A percentile compares a stretch with the other conserved stretches of the same genome.
Evolutionary conservation across 2,797 vertebrate species (phyloP).

Genomic region (Peromyscus aztecus): DNA sequence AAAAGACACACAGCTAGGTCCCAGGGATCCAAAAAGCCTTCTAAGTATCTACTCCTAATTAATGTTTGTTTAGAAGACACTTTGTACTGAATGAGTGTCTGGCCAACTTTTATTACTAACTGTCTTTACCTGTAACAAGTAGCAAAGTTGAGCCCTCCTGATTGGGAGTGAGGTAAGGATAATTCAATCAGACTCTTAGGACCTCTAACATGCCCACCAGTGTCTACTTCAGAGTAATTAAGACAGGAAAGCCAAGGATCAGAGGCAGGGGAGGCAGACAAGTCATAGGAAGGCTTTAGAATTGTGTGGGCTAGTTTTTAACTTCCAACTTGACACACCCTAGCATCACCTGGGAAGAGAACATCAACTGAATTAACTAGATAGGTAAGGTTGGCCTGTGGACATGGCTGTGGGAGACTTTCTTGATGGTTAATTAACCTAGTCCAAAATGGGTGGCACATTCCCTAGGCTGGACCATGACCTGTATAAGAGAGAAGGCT

Average conservation of each 20-base stretch:
- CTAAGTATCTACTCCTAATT: background rate
- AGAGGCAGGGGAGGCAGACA: background rate
- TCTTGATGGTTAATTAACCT: background rate
- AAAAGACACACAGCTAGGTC: background rate
- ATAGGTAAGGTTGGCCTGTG: background rate
- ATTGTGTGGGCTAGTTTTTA: background rate
- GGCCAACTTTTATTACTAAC: background rate
- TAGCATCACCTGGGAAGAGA: background rate
- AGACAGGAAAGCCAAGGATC: background rate
- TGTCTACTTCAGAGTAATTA: background rate
- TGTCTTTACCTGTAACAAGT: background rate
- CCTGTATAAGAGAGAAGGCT: background rate
- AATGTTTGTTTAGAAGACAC: background rate
- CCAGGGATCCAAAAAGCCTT: background rate
- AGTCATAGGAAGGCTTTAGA: background rate
- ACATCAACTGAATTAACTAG: background rate
- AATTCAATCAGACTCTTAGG: background rate
- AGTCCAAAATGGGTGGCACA: background rate
- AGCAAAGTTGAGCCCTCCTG: background rate
- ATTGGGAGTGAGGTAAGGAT: background rate
- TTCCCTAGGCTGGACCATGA: background rate
- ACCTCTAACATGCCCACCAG: background rate
- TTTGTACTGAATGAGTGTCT: background rate
- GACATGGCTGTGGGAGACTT: background rate
- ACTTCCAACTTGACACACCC: background rate